Base-by-base conservation (phyloP, 2,113 vertebrate species). In the Ploceus nigricollis region DNA sequence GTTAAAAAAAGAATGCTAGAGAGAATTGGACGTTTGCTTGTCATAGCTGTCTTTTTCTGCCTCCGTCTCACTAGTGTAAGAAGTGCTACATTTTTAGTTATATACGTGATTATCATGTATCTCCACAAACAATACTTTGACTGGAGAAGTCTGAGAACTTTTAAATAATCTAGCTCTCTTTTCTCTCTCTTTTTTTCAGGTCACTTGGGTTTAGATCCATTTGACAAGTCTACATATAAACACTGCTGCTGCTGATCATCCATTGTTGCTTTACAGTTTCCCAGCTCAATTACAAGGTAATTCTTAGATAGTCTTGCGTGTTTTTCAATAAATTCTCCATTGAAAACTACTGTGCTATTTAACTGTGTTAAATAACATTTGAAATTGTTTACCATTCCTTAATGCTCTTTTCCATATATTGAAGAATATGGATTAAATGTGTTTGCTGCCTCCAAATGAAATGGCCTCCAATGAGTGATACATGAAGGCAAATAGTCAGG, bases 311-410 rank as follows among this genome's bases (percentile, higher is more conserved):
- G 68, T 95, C 73, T 69, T 90, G 17, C 61, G 42, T 81, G 25
- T 58, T 94, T 20, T 69, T 93, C 63, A 96, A 20, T 83, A 95
- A 94, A 90, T 95, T 89, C 24, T 78, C 48, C 33, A 75, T 20
- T 94, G 73, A 94, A 97, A 94, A 33, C 45, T 89, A 91, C n/a
- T n/a, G n/a, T n/a, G n/a, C n/a, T n/a, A n/a, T n/a, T n/a, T n/a
- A 47, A 84, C 17, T 42, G 42, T 66, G 42, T 91, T 75, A 69
- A 94, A 88, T 37, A 57, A 40, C 30, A 82, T 47, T 75, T 82
- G n/a, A 90, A 88, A 95, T 87, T 5, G 96, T 77, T 94, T 78
- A 84, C 17, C 1, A 2, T 85, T 85, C 27, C 66, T 73, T 50
- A 70, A 2, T 58, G 37, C 14, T 13, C 13, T 96, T 92, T 88